Evolutionary conservation across 92 coral and sea anemone species (phyloP), one percentile per base, ranked within the genome.

Genomic region (Palythoa caribaeorum): DNA sequence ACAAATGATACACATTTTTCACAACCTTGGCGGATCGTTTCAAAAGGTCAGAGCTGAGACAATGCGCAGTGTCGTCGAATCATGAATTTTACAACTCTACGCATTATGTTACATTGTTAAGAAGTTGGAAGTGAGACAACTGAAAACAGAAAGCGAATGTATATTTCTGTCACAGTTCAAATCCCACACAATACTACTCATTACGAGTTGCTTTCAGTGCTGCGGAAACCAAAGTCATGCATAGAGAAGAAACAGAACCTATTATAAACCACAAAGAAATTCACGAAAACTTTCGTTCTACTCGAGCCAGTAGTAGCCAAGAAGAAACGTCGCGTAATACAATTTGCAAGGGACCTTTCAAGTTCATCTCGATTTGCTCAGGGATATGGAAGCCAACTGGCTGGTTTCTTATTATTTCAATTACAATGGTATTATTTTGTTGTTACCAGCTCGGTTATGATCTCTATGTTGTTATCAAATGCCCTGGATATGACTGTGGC

Each of bases 401-500:
- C 40, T 94, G 90, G 84, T 91, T 83, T 57, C 60, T 77, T 39
- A 54, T 90, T 7, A 79, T 87, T 10, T 84, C 92, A 15, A 77
- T 92, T 60, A 21, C 90, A 20, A 78, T 94, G 89, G 60, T 81
- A 9, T 20, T 79, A 10, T 3, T 90, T 0, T 90, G 93, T 53
- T 36, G 72, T 60, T 92, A 87, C 53, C 97, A 94, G 72, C 93
- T 91, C 17, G 90, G 86, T 21, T 94, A 94, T 47, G 94, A 92
- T 57, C 78, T 94, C 4, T 92, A 79, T 85, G 88, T 92, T 3
- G 90, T 94, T 39, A 40, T 91, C 38, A 90, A 90, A 6, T 94
- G 97, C 54, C 95, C 78, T 1, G 97, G 91, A 0, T 92, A 90
- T 38, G 97, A 92, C 37, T 94, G 97, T 39, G 93, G 95, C 17